Evolutionary conservation across 2,888 invertebrate species (phyloP).

Genomic region (Leptinotarsa peninsularis): DNA sequence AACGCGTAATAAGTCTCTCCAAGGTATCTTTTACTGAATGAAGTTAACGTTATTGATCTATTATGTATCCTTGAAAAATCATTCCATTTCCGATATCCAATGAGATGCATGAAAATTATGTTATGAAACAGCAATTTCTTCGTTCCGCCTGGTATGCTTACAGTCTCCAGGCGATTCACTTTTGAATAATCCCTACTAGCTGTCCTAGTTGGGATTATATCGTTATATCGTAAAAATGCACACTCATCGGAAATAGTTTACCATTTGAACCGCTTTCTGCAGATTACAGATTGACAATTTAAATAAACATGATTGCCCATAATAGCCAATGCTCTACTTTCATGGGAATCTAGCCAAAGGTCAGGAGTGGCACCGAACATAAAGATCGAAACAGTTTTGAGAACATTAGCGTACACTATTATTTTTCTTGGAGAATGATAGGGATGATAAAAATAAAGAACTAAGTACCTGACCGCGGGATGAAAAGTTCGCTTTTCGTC

Average conservation of each 20-base stretch:
- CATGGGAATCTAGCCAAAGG: constrained; percentile 33
- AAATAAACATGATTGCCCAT: constrained; percentile 10
- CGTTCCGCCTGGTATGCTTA: too few species aligned
- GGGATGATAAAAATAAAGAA: background rate
- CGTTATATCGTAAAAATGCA: background rate
- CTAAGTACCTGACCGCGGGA: too few species aligned
- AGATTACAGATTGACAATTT: constrained; percentile 13
- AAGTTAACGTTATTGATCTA: too few species aligned
- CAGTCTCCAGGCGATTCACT: too few species aligned
- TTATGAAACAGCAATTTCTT: too few species aligned
- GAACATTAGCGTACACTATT: background rate
- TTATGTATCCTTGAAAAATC: too few species aligned
- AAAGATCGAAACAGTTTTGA: background rate
- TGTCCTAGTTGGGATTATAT: background rate
- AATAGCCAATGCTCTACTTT: constrained; percentile 28
- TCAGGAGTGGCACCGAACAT: constrained; percentile 19
- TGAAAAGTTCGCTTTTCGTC: too few species aligned
- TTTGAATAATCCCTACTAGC: background rate
- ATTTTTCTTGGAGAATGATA: background rate
- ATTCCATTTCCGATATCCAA: too few species aligned
- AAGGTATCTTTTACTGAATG: too few species aligned
- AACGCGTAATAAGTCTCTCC: too few species aligned
- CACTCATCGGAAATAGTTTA: background rate
- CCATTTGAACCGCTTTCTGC: background rate
- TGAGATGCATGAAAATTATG: too few species aligned